These are phyloP conservation scores for Drosophila lacertosa DNA, from an alignment of 1,140 invertebrate genomes.

Conservation along the genomic window DNA sequence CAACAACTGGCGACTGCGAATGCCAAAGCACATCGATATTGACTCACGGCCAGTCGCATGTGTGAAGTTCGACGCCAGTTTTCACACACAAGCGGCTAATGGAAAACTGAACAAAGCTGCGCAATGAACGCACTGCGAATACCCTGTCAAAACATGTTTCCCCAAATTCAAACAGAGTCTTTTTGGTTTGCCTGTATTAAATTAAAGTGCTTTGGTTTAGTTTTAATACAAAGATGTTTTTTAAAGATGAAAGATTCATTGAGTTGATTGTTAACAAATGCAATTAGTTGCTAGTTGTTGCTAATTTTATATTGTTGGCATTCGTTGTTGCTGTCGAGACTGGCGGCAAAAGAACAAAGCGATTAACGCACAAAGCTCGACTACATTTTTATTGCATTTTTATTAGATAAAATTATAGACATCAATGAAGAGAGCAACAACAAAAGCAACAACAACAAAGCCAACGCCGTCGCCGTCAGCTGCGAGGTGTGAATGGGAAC, in stretches of 20 bases:
- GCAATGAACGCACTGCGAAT: neutral
- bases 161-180: too few relatives aligned
- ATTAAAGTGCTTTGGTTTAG: too few relatives aligned
- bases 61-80: slow-evolving; percentile 63
- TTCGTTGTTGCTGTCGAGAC: slow-evolving; percentile 16
- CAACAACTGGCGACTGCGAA: slow-evolving; percentile 43
- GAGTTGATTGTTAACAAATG: slow-evolving; percentile 13
- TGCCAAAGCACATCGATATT: slow-evolving; percentile 31
- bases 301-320: slow-evolving; percentile 32
- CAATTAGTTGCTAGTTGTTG: slow-evolving; percentile 20
- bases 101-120: slow-evolving; percentile 6
- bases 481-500: slow-evolving; percentile 39
- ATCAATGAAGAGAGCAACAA: slow-evolving; percentile 26
- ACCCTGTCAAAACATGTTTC: too few relatives aligned
- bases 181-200: too few relatives aligned
- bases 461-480: slow-evolving; percentile 20
- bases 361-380: slow-evolving; percentile 33
- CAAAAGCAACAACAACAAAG: slow-evolving; percentile 27
- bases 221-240: too few relatives aligned
- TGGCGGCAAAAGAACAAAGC: slow-evolving; percentile 63
- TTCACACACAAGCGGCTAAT: slow-evolving; percentile 61
- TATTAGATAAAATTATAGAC: slow-evolving; percentile 66
- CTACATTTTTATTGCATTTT: slow-evolving; percentile 60
- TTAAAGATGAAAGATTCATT: neutral
- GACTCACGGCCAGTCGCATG: slow-evolving; percentile 18